Conservation (phyloP, 1,140 invertebrate genomes). For the Drosophila elegans region DNA sequence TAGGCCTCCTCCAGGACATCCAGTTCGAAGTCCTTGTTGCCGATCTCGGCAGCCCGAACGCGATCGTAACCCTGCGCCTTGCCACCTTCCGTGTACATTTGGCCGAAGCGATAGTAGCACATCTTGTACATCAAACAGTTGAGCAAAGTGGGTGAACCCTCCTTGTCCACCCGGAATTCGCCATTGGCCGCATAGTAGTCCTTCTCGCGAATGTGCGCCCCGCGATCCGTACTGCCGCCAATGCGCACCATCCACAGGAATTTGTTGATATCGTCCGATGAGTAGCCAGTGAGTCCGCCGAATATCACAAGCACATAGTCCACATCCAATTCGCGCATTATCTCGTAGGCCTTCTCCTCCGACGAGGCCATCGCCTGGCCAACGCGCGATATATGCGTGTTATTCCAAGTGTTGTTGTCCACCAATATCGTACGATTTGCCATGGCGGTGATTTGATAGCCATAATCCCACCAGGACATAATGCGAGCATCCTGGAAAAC, state of each 20-base stretch:
- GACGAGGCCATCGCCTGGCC: constrained; percentile 99
- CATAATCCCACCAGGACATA: constrained; percentile 99
- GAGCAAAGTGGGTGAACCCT: constrained; percentile 93
- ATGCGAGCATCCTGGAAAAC: constrained; percentile 93
- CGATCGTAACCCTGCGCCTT: constrained; percentile 95
- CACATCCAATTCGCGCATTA: constrained; percentile 98
- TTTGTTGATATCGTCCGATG: constrained; percentile 99
- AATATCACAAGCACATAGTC: constrained; percentile 99
- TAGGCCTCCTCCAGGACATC: constrained; percentile 97
- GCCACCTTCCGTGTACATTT: constrained; percentile 97
- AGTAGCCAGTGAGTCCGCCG: constrained; percentile 99
- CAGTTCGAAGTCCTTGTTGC: constrained; percentile 97
- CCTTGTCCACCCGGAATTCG: constrained; percentile 97
- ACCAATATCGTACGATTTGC: constrained; percentile 98
- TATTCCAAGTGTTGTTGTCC: constrained; percentile 99
- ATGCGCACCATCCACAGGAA: constrained; percentile 99
- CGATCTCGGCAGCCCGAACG: constrained; percentile 96
- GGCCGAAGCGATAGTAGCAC: constrained; percentile 97
- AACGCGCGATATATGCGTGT: constrained; percentile 98
- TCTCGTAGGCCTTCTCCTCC: constrained; percentile 98
- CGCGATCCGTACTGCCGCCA: constrained; percentile 97
- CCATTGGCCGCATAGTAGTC: constrained; percentile 98
- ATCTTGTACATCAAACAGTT: constrained; percentile 99
- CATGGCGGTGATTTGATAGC: constrained; percentile 99
- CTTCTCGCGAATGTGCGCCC: constrained; percentile 97